Evolutionary conservation across 2,888 invertebrate genomes (phyloP), one percentile per base, ranked within the genome.

Genomic region (Malachius bipustulatus): DNA sequence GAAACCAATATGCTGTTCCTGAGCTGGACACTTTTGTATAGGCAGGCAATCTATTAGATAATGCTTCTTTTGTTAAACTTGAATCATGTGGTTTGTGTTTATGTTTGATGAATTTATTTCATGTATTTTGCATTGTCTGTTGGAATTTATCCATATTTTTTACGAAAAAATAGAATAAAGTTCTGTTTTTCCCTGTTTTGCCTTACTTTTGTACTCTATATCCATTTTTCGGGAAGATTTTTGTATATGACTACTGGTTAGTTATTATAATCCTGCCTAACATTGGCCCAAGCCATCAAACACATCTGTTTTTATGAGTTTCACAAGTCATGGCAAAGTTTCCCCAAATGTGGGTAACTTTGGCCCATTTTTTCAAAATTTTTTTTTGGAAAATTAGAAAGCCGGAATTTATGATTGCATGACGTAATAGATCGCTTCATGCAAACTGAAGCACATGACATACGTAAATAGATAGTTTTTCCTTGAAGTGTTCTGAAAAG

Each of bases 301-400:
- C 15, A 16, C 16, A 32, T 16, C 9, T 19, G n/a, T 8, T 19
- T 19, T 8, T 19, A n/a, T n/a, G 6, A 19, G 6, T 19, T 19
- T 19, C n/a, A 19, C 6, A n/a, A n/a, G 10, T 19, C 10, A 8
- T 10, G 16, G 9, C 19, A 16, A 32, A 16, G 32, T n/a, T 16
- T 15, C 11, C 3, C 16, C 32, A 11, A 16, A 11, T 16, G 10
- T 11, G 16, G 19, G 19, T 32, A 32, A 10, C 32, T 32, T 32
- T 32, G 32, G 15, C 32, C 32, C 32, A 32, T 19, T 16, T 32
- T 9, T 4, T 16, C 14, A 16, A 16, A 16, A 32, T 10, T 19
- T 16, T 16, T 16, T 19, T 11, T 16, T 19, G 6, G 6, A 19
- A 19, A 8, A 19, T 19, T n/a, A n/a, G n/a, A n/a, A n/a, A n/a